Evolutionary conservation across 2,888 invertebrate species (phyloP).

Genomic region (Meandrusa payeni): DNA sequence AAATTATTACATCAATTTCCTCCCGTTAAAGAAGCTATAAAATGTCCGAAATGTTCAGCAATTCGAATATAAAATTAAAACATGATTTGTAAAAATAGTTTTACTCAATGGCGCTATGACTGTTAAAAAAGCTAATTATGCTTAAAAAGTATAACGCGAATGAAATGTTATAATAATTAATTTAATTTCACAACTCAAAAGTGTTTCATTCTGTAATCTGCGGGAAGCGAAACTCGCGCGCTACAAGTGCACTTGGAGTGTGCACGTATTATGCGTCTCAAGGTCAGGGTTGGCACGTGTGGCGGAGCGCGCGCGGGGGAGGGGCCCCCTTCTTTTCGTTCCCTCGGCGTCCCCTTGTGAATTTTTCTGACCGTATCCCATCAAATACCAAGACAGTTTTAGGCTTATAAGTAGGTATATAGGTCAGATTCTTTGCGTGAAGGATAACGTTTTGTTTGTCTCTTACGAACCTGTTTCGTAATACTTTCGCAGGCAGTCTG

Average conservation of each 20-base stretch:
- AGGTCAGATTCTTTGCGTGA: constrained; percentile 24
- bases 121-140: no score
- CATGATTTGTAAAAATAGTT: no score
- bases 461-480: constrained; percentile 10
- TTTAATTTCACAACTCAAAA: no score
- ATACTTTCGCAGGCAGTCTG: neutral
- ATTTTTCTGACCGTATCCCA: constrained; percentile 25
- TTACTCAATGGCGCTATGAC: no score
- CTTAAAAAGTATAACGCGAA: no score
- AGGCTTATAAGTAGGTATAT: constrained; percentile 23
- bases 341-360: constrained; percentile 6
- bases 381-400: constrained; percentile 23
- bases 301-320: constrained; percentile 30
- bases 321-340: constrained; percentile 12
- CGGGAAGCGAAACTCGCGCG: constrained; percentile 17
- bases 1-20: no score
- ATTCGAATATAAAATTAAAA: no score
- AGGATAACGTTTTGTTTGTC: constrained; percentile 15
- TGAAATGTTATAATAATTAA: no score
- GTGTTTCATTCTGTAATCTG: no score
- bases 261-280: constrained; percentile 47
- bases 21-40: no score
- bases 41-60: no score
- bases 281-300: constrained; percentile 64
- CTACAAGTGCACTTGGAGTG: constrained; percentile 26